A percentile compares a stretch with the other conserved stretches of the same genome.
phyloP scores from a whole-genome alignment of 2,113 vertebrate genomes.

The Muntiacus muntjak region DNA sequence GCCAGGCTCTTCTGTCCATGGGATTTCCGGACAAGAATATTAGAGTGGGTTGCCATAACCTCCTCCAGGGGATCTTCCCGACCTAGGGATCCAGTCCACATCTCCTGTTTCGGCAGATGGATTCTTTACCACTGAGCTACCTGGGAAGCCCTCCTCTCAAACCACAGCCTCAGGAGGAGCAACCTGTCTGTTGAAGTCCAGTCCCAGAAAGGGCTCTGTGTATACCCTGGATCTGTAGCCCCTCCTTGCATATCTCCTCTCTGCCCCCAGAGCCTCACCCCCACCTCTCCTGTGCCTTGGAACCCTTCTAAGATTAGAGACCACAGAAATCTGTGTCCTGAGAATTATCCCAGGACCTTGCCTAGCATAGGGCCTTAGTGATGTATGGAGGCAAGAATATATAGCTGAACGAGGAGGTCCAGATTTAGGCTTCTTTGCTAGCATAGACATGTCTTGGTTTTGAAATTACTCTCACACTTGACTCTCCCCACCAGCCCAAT shows the following conservation, averaged over 20 bases:
- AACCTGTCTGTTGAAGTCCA: neutral
- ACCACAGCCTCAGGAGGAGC: neutral
- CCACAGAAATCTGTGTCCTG: too few species aligned
- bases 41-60: neutral
- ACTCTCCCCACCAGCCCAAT: neutral
- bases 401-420: neutral
- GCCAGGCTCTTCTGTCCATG: neutral
- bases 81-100: neutral
- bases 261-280: neutral
- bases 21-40: neutral
- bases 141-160: neutral
- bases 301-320: neutral
- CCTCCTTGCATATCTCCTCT: too few species aligned
- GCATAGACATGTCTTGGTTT: neutral
- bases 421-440: neutral
- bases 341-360: neutral
- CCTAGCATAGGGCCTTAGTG: neutral
- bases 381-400: neutral
- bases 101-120: neutral
- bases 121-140: neutral
- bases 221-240: accelerated
- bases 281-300: neutral
- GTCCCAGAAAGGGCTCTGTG: neutral
- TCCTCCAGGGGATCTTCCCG: neutral
- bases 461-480: neutral